Conservation (phyloP, 2,113 vertebrate species). For the Drymodes brunneopygia region DNA sequence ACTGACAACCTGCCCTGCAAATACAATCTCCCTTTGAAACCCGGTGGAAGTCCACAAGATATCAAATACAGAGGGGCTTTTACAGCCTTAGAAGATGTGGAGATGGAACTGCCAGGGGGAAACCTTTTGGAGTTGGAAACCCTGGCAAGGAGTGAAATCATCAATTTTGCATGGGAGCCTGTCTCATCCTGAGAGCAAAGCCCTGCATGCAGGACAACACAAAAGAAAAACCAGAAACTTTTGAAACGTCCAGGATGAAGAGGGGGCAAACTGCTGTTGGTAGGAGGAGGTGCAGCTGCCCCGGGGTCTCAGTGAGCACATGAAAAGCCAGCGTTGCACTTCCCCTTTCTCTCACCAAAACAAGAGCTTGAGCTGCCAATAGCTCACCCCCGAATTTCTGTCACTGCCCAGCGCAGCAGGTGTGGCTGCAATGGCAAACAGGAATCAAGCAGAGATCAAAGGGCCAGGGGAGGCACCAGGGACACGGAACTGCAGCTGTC, state of each 20-base stretch:
- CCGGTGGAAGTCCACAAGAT: neutral
- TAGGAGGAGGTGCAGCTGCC: neutral
- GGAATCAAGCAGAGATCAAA: neutral
- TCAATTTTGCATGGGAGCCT: neutral
- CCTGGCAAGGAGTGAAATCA: neutral
- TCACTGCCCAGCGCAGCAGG: neutral
- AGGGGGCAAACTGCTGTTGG: neutral
- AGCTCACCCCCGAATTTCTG: neutral
- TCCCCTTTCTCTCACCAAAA: neutral
- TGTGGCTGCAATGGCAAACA: neutral
- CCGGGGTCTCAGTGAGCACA: rapidly evolving
- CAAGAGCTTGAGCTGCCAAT: neutral
- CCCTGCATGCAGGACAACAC: neutral
- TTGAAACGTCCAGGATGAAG: neutral
- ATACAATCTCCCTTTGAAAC: slow-evolving; percentile 36
- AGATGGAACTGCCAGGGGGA: slow-evolving; percentile 11
- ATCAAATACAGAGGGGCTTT: slow-evolving; percentile 3
- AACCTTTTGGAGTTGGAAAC: neutral
- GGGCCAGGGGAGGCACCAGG: neutral
- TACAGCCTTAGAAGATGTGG: neutral
- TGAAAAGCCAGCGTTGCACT: neutral
- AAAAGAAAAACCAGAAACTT: neutral
- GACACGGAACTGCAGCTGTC: neutral
- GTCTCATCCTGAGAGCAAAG: neutral
- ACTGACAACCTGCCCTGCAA: neutral